Conservation (phyloP, 2,888 invertebrate genomes). For the Conistra vaccinii region DNA sequence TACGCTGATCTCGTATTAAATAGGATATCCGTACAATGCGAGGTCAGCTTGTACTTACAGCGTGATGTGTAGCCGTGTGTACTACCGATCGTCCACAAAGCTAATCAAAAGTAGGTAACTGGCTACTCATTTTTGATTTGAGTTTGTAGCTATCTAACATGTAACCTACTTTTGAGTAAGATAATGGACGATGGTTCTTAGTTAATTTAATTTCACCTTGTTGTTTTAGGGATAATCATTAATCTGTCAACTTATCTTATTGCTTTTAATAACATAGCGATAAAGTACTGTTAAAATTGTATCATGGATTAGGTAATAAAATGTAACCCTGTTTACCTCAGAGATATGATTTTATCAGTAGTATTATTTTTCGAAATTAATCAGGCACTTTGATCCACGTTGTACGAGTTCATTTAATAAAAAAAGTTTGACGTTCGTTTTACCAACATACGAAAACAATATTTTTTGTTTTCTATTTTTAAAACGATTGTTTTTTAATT, state of each 20-base stretch:
- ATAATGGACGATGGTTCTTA: too few species aligned
- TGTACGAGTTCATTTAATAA: slow-evolving; percentile 35
- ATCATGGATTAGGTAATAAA: slow-evolving; percentile 49
- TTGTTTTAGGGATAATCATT: background rate
- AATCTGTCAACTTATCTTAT: slow-evolving; percentile 18
- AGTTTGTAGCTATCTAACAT: background rate
- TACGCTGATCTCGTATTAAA: too few species aligned
- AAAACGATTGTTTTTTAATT: background rate
- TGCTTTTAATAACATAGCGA: slow-evolving; percentile 37
- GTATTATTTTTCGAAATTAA: slow-evolving; percentile 68
- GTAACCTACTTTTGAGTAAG: background rate
- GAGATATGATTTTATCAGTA: slow-evolving; percentile 77
- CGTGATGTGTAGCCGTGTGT: too few species aligned
- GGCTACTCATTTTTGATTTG: background rate
- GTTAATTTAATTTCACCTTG: background rate
- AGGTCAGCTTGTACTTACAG: too few species aligned
- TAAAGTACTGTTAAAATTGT: slow-evolving; percentile 41
- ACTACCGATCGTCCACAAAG: background rate
- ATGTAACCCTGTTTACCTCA: slow-evolving; percentile 83
- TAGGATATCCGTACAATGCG: too few species aligned
- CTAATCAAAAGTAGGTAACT: background rate
- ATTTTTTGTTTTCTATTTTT: slow-evolving; percentile 7
- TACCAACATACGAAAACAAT: slow-evolving; percentile 12
- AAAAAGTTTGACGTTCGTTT: background rate
- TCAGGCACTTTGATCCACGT: slow-evolving; percentile 71